These are phyloP conservation scores for Brevimyrus niger DNA, from an alignment of 2,113 vertebrate species.

Conservation along the genomic window DNA sequence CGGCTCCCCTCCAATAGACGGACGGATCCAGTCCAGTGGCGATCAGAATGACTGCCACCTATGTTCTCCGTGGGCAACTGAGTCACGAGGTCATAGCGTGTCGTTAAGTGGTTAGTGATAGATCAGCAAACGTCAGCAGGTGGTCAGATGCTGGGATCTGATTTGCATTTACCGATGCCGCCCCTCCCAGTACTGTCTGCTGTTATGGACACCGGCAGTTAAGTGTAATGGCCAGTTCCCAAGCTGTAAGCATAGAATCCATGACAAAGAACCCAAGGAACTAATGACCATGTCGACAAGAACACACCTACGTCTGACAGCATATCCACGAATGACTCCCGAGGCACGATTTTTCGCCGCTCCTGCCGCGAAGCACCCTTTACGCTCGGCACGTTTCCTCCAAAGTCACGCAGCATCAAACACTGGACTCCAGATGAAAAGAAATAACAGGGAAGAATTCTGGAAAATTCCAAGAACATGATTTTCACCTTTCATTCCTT, in stretches of 20 bases:
- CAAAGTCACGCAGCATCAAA: not conserved
- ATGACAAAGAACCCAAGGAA: not conserved
- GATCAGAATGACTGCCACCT: not conserved
- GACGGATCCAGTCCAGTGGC: not conserved
- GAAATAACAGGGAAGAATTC: not conserved
- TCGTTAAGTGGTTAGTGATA: not conserved
- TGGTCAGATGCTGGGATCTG: not conserved
- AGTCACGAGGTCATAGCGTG: not conserved
- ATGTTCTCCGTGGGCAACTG: not conserved
- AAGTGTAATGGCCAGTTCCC: too few relatives aligned
- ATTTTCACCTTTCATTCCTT: conserved; percentile 19
- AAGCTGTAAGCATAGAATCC: not conserved
- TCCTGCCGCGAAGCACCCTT: not conserved
- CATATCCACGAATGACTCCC: not conserved
- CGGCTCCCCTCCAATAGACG: not conserved
- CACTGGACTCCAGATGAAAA: not conserved
- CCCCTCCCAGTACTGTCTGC: too few relatives aligned
- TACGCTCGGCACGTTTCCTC: not conserved
- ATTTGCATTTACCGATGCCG: not conserved
- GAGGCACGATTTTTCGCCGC: not conserved
- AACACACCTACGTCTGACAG: not conserved
- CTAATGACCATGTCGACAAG: not conserved
- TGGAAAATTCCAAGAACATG: not conserved
- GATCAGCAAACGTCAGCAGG: not conserved
- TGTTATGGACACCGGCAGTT: not conserved